Percentiles rank a stretch among this genome's conserved stretches.
Evolutionary conservation across 2,888 invertebrate genomes (phyloP).

Genomic region (Carpatolechia fugitivella): DNA sequence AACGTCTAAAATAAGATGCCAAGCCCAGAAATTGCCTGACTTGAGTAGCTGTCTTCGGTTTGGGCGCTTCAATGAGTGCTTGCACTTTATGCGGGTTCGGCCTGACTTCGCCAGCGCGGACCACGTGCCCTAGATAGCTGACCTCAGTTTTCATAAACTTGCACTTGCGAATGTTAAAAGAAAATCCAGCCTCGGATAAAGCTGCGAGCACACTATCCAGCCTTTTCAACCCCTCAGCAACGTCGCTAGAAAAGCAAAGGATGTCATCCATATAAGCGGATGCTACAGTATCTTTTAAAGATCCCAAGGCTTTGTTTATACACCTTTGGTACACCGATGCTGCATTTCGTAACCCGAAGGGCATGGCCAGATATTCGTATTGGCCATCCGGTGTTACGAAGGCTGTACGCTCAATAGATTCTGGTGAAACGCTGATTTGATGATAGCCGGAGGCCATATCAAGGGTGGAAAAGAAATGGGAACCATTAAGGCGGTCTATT

Average conservation of each 20-base stretch:
- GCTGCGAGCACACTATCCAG: background rate
- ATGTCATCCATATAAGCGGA: slow-evolving; percentile 2
- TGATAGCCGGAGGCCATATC: slow-evolving; percentile 3
- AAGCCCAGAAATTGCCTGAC: background rate
- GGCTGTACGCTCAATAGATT: slow-evolving; percentile 1
- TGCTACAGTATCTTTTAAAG: background rate
- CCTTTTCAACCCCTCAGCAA: background rate
- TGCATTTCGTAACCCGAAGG: slow-evolving; percentile 1
- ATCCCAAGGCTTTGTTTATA: background rate
- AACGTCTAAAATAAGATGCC: background rate
- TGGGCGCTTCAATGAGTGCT: background rate
- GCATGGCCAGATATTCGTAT: slow-evolving; percentile 9
- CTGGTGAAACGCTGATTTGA: background rate
- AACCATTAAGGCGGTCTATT: slow-evolving; percentile 11
- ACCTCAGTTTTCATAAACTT: slow-evolving; percentile 15
- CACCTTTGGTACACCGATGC: background rate
- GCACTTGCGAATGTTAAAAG: slow-evolving; percentile 15
- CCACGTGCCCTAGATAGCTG: slow-evolving; percentile 15
- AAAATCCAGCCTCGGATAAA: background rate
- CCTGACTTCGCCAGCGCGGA: slow-evolving; percentile 13
- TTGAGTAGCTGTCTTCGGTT: background rate
- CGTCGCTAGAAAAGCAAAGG: background rate
- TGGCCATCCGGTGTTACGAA: slow-evolving; percentile 11
- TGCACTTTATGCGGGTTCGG: slow-evolving; percentile 22
- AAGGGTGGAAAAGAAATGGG: slow-evolving; percentile 7